A percentile compares a stretch with the other conserved stretches of the same genome.
Conservation (phyloP, 2,797 vertebrate species). For the Oophaga sylvatica region DNA sequence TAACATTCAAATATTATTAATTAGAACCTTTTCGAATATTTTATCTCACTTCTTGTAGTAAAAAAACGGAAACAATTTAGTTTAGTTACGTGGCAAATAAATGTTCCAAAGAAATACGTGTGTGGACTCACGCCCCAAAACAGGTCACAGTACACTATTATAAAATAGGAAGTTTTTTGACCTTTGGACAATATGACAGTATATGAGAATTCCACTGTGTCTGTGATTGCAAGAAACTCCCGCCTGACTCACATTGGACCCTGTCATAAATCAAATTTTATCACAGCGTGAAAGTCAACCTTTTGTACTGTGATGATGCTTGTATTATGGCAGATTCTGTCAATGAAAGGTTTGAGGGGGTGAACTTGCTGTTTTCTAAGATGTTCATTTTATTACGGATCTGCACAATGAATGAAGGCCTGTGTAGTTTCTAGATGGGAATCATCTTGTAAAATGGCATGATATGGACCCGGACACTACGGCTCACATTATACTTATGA, state of each 20-base stretch:
- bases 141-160: background rate
- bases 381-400: no score
- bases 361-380: background rate
- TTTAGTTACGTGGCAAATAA: background rate
- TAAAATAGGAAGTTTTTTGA: background rate
- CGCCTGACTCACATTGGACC: background rate
- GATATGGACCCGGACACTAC: no score
- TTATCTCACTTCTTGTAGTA: background rate
- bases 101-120: background rate
- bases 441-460: no score
- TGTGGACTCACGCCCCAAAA: background rate
- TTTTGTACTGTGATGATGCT: background rate
- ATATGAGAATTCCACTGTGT: background rate
- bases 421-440: no score
- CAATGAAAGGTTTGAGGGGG: background rate
- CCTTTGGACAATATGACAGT: background rate
- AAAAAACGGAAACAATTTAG: background rate
- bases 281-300: background rate
- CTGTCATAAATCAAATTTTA: background rate
- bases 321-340: background rate
- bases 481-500: no score
- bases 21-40: no score
- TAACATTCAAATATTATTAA: background rate
- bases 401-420: no score
- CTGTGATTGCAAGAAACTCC: background rate